Evolutionary conservation across 2,888 invertebrate species (phyloP).

Genomic region (Plagodis dolabraria): DNA sequence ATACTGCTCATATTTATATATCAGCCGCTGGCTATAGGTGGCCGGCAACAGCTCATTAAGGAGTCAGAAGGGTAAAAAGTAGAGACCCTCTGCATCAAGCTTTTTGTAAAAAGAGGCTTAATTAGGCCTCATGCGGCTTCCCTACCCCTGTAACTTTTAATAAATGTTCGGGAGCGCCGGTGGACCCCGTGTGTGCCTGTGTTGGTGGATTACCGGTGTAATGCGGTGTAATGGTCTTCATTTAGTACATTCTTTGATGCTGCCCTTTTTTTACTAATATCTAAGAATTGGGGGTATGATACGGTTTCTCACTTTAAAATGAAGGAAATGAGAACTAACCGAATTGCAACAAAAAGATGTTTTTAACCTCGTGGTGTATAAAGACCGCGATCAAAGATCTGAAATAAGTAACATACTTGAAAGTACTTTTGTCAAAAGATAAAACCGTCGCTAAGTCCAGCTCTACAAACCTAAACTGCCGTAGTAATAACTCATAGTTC

Average conservation of each 20-base stretch:
- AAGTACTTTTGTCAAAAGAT: too few species aligned
- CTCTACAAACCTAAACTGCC: too few species aligned
- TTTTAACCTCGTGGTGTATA: too few species aligned
- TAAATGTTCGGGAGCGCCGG: slow-evolving; percentile 79
- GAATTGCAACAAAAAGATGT: too few species aligned
- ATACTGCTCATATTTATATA: slow-evolving; percentile 15
- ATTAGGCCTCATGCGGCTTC: slow-evolving; percentile 83
- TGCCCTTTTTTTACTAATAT: slow-evolving; percentile 13
- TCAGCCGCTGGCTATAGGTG: slow-evolving; percentile 49
- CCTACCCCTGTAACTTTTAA: slow-evolving; percentile 85
- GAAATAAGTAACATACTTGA: too few species aligned
- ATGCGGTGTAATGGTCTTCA: slow-evolving; percentile 37
- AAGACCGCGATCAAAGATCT: too few species aligned
- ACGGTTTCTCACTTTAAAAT: neutral
- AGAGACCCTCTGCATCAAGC: slow-evolving; percentile 65
- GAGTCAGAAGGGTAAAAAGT: slow-evolving; percentile 80
- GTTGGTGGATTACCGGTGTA: slow-evolving; percentile 40
- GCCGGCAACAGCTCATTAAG: slow-evolving; percentile 77
- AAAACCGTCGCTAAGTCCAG: too few species aligned
- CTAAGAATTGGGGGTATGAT: neutral
- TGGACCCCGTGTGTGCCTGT: slow-evolving; percentile 50
- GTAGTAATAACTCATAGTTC: too few species aligned
- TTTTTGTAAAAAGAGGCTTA: slow-evolving; percentile 83
- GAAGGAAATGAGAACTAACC: too few species aligned
- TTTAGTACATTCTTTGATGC: slow-evolving; percentile 33